These are phyloP conservation scores for Ailurus styani DNA, from an alignment of 2,113 vertebrate genomes.

Conservation along the genomic window DNA sequence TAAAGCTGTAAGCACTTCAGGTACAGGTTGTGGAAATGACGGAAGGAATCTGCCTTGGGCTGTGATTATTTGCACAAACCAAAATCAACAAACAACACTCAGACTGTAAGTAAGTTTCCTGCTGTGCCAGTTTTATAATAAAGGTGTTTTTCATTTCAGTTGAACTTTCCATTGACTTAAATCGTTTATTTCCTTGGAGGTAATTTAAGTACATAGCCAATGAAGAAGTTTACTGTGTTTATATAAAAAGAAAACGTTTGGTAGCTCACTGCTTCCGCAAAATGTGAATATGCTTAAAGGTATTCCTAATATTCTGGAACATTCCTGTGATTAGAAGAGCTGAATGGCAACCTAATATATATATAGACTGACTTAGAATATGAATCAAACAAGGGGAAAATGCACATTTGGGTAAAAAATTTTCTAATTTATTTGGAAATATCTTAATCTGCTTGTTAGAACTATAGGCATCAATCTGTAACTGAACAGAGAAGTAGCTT, in stretches of 20 bases:
- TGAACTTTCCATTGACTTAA: constrained; percentile 48
- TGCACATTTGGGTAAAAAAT: background rate
- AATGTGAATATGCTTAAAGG: background rate
- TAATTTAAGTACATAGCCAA: constrained; percentile 36
- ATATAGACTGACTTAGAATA: background rate
- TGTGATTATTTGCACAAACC: constrained; percentile 50
- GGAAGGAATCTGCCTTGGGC: constrained; percentile 13
- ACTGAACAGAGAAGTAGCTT: background rate
- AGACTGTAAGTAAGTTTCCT: constrained; percentile 37
- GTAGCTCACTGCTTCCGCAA: background rate
- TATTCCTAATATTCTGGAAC: background rate
- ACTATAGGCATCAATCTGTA: background rate
- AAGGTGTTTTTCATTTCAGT: constrained; percentile 57
- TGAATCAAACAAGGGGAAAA: background rate
- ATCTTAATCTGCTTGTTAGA: background rate
- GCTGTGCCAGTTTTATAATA: constrained; percentile 29
- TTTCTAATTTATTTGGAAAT: constrained; percentile 23
- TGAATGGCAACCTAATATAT: background rate
- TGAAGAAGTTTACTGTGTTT: constrained; percentile 34
- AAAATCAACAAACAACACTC: constrained; percentile 45
- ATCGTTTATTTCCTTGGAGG: constrained; percentile 53
- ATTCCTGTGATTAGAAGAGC: background rate
- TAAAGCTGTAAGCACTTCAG: background rate
- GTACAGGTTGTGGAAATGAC: background rate
- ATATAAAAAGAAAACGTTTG: background rate